Evolutionary conservation across 2,888 invertebrate species (phyloP).

Genomic region (Drosophila kuntzei): DNA sequence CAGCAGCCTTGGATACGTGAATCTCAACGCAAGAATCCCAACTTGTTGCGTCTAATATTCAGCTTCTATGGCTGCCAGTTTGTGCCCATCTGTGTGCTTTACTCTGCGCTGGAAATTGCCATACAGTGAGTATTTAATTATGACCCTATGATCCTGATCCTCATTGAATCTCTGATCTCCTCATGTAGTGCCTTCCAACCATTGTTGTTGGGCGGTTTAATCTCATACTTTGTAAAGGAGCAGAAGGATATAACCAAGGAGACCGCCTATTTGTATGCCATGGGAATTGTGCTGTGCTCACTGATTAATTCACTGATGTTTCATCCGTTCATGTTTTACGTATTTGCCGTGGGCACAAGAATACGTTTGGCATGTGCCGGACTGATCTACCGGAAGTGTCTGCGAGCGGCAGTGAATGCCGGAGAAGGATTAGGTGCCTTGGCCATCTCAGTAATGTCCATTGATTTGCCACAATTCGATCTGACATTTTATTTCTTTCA

Average conservation of each 20-base stretch:
- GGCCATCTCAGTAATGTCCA: constrained; percentile 95
- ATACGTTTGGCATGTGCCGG: constrained; percentile 90
- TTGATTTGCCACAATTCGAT: constrained; percentile 97
- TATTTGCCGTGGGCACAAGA: constrained; percentile 89
- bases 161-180: no score
- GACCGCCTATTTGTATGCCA: constrained; percentile 89
- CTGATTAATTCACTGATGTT: constrained; percentile 87
- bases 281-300: constrained; percentile 88
- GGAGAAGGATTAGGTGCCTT: constrained; percentile 92
- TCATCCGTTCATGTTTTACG: constrained; percentile 91
- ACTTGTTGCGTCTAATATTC: constrained; percentile 85
- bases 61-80: constrained; percentile 85
- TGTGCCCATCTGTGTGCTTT: constrained; percentile 79
- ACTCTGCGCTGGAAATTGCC: constrained; percentile 81
- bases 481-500: constrained; percentile 95
- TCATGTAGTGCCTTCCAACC: constrained; percentile 88
- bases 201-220: constrained; percentile 88
- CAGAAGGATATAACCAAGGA: constrained; percentile 86
- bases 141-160: no score
- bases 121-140: constrained; percentile 76
- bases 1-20: constrained; percentile 84
- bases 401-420: constrained; percentile 91
- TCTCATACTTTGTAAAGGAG: constrained; percentile 88
- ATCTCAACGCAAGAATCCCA: constrained; percentile 80
- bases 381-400: constrained; percentile 90